Conservation (phyloP, 2,888 invertebrate genomes). For the Leptopterna dolabrata region DNA sequence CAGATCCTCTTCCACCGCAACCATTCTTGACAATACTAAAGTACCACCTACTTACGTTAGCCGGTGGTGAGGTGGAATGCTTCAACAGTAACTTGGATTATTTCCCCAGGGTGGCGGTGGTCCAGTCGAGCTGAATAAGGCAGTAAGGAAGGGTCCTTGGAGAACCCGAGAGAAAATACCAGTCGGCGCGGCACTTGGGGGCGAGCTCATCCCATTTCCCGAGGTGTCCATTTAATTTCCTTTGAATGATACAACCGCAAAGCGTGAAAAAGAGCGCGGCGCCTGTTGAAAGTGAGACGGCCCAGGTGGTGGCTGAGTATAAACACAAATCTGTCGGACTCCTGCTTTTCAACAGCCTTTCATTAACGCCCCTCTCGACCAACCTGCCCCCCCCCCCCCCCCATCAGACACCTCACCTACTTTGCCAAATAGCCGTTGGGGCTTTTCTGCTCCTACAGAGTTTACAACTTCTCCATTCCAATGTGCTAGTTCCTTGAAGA, state of each 20-base stretch:
- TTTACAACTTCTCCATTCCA: not conserved
- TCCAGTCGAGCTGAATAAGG: no score
- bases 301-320: not conserved
- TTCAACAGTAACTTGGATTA: no score
- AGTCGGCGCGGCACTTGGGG: not conserved
- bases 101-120: no score
- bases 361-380: not conserved
- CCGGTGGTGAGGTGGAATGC: no score
- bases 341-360: not conserved
- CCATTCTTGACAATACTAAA: no score
- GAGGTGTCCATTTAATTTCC: not conserved
- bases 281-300: not conserved
- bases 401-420: no score
- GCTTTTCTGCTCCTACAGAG: not conserved
- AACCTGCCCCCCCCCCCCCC: no score
- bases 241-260: not conserved
- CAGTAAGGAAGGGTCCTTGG: not conserved
- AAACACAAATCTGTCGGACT: constrained; percentile 7
- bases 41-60: no score
- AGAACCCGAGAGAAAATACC: not conserved
- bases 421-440: not conserved
- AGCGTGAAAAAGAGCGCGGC: not conserved
- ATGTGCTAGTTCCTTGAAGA: not conserved
- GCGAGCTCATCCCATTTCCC: not conserved
- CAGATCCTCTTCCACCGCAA: no score